Conservation (phyloP, 2,113 vertebrate species). For the Brachionichthys hirsutus region DNA sequence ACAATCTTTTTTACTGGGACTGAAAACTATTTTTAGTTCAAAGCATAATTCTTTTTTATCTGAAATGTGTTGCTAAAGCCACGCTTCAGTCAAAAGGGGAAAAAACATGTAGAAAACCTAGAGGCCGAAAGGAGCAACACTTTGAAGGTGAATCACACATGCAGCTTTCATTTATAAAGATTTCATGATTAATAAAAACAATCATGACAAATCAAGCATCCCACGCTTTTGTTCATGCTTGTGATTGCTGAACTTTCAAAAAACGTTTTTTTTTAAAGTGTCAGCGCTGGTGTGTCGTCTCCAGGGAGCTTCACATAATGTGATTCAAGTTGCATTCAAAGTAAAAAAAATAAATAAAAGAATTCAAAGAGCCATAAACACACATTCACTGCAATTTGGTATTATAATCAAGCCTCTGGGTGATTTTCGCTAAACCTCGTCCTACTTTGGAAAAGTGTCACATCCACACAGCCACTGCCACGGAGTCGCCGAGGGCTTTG, state of each 20-base stretch:
- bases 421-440: slow-evolving; percentile 60
- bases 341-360: slow-evolving; percentile 7
- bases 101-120: slow-evolving; percentile 21
- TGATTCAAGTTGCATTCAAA: slow-evolving; percentile 57
- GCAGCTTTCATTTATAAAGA: slow-evolving; percentile 15
- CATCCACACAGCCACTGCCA: slow-evolving; percentile 18
- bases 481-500: slow-evolving; percentile 29
- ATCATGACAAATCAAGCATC: neutral
- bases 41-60: slow-evolving; percentile 38
- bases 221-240: slow-evolving; percentile 19
- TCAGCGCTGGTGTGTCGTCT: slow-evolving; percentile 25
- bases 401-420: slow-evolving; percentile 50
- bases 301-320: slow-evolving; percentile 55
- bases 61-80: slow-evolving; percentile 37
- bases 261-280: too few species aligned
- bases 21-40: slow-evolving; percentile 39
- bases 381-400: slow-evolving; percentile 35
- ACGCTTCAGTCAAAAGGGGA: slow-evolving; percentile 27
- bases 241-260: slow-evolving; percentile 49
- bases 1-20: slow-evolving; percentile 13
- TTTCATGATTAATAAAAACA: slow-evolving; percentile 15
- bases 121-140: slow-evolving; percentile 13
- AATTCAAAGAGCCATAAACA: slow-evolving; percentile 47
- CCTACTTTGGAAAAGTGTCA: slow-evolving; percentile 60
- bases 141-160: slow-evolving; percentile 30